Conservation (phyloP, 2,113 vertebrate genomes). For the cattle (Bos taurus) region ARS-UCD2.0 NC_037330.1:63395501-63396000, state of each 20-base stretch:
- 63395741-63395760: neutral
- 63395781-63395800: neutral
- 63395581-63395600: neutral
- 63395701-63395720: neutral
- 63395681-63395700: neutral
- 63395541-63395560: neutral
- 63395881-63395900: neutral
- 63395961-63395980: neutral
- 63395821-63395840: neutral
- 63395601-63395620: neutral
- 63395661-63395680: neutral
- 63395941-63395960: neutral
- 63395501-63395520: neutral
- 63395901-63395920: conserved; percentile 16
- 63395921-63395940: neutral
- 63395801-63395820: neutral
- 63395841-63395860: neutral
- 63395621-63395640: neutral
- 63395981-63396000: neutral
- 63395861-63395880: neutral
- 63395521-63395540: neutral
- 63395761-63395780: neutral
- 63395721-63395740: neutral
- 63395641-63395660: neutral
- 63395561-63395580: neutral